Conservation (phyloP, 2,888 invertebrate species). For the Thumatha senex region DNA sequence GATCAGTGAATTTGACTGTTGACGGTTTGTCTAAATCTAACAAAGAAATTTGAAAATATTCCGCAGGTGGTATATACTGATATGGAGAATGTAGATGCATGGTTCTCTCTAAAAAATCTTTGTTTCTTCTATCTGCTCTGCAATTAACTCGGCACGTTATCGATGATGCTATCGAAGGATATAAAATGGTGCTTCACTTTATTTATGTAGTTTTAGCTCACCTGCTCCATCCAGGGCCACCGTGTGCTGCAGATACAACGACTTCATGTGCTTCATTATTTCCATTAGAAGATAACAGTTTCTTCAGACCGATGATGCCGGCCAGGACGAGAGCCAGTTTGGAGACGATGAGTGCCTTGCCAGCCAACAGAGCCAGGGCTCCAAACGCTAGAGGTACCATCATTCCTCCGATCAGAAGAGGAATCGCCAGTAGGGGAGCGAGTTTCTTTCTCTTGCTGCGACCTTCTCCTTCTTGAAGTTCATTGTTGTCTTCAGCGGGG, state of each 20-base stretch:
- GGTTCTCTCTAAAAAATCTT: too few species aligned
- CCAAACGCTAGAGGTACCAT: conserved; percentile 92
- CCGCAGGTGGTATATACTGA: too few species aligned
- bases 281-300: conserved; percentile 87
- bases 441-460: conserved; percentile 89
- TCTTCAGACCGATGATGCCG: conserved; percentile 93
- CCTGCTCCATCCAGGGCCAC: conserved; percentile 89
- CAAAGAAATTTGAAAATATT: too few species aligned
- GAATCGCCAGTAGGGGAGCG: conserved; percentile 89
- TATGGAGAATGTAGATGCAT: too few species aligned
- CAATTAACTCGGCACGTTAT: too few species aligned
- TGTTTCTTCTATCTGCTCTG: too few species aligned
- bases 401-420: conserved; percentile 91
- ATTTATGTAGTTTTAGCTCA: conserved; percentile 30
- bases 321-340: conserved; percentile 92
- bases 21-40: too few species aligned
- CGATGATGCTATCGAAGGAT: too few species aligned
- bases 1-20: too few species aligned
- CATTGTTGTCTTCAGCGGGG: conserved; percentile 86
- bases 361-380: conserved; percentile 91
- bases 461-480: conserved; percentile 84
- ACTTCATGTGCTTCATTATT: conserved; percentile 87
- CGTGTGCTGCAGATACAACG: conserved; percentile 87
- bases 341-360: conserved; percentile 93
- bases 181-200: neutral